Percentiles rank a stretch among this genome's conserved stretches.
Conservation (phyloP, 1,140 invertebrate species). For the Helicoverpa armigera region DNA sequence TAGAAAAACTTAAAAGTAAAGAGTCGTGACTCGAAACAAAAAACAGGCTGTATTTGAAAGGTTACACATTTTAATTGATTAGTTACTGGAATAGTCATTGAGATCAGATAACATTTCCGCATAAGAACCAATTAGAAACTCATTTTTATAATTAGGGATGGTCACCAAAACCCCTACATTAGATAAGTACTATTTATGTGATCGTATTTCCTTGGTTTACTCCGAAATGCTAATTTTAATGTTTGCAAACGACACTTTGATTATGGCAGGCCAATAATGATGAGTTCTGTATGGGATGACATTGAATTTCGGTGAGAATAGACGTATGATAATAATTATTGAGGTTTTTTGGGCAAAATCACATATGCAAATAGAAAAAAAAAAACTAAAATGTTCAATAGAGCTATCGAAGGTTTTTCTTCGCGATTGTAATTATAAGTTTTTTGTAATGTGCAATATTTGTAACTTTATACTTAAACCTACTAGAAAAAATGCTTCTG, state of each 20-base stretch:
- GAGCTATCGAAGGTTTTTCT: too few relatives aligned
- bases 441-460: too few relatives aligned
- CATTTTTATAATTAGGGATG: not conserved
- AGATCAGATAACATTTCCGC: not conserved
- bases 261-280: constrained; percentile 40
- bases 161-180: not conserved
- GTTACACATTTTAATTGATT: too few relatives aligned
- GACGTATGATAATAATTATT: not conserved
- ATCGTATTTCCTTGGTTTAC: constrained; percentile 12
- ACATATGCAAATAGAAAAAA: too few relatives aligned
- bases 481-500: too few relatives aligned
- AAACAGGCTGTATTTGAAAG: too few relatives aligned
- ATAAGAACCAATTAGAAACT: not conserved
- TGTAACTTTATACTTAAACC: too few relatives aligned
- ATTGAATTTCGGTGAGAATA: constrained; percentile 27
- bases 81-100: too few relatives aligned
- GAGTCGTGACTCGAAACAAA: too few relatives aligned
- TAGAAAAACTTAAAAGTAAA: too few relatives aligned
- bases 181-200: not conserved
- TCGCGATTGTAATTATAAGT: too few relatives aligned
- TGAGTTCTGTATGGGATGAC: constrained; percentile 22
- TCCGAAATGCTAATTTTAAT: constrained; percentile 18
- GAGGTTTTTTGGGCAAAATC: not conserved
- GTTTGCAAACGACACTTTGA: constrained; percentile 55
- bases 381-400: too few relatives aligned